Evolutionary conservation across 2,888 invertebrate species (phyloP).

Genomic region (Myopa testacea): DNA sequence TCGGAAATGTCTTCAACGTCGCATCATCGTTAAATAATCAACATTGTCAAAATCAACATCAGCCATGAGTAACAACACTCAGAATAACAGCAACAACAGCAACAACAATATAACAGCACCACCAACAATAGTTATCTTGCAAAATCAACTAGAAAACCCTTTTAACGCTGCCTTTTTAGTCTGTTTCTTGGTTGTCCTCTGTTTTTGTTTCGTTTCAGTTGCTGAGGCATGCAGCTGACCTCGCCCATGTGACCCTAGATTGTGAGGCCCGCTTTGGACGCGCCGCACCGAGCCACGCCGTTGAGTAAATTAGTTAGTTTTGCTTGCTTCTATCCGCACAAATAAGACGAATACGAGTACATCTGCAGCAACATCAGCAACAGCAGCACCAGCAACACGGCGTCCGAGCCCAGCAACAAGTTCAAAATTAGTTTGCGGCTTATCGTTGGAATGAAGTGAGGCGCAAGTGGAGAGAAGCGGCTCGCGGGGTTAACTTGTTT

Average conservation of each 20-base stretch:
- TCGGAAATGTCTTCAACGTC: slow-evolving; percentile 20
- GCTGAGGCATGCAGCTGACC: slow-evolving; percentile 56
- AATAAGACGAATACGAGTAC: background rate
- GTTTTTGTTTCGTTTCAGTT: background rate
- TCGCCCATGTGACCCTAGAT: slow-evolving; percentile 57
- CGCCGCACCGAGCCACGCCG: slow-evolving; percentile 28
- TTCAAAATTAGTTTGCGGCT: slow-evolving; percentile 34
- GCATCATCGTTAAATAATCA: slow-evolving; percentile 20
- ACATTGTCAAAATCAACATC: background rate
- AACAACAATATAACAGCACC: background rate
- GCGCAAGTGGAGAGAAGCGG: background rate
- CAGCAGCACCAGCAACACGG: background rate
- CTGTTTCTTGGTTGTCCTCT: background rate
- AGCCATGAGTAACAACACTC: background rate
- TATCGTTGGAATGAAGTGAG: background rate
- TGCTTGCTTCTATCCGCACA: slow-evolving; percentile 10
- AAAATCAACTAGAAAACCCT: slow-evolving; percentile 36
- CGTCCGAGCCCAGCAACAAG: slow-evolving; percentile 20
- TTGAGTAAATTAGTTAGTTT: slow-evolving; percentile 34
- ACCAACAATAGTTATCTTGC: slow-evolving; percentile 4
- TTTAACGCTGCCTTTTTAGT: slow-evolving; percentile 15
- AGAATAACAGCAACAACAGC: background rate
- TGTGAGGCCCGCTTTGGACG: slow-evolving; percentile 58
- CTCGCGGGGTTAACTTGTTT: slow-evolving; percentile 28
- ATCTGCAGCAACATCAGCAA: background rate